Base-by-base conservation (phyloP, 2,888 invertebrate species). In the Globia sparganii region DNA sequence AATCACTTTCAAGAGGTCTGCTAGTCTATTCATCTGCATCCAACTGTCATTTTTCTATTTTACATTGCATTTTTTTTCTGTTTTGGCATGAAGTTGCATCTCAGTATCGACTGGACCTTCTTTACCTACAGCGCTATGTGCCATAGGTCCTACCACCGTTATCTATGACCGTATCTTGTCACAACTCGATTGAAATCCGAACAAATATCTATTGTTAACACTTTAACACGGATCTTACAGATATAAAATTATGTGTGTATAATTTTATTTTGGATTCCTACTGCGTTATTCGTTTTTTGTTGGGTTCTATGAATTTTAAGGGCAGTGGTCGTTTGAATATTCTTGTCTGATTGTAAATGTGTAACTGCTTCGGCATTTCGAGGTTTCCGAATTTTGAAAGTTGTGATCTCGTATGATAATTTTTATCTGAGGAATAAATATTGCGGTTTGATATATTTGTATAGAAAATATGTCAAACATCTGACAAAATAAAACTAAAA, bases 201-300 rank as follows among this genome's bases (percentile, higher is more conserved):
- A 88, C 88, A 91, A 92, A 91, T 86, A 91, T 91, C 90, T 91
- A 91, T 92, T 92, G 93, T 94, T 94, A 92, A 94, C 94, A 93
- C 93, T 91, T 94, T 94, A 92, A 94, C 94, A 93, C 93, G 91
- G 92, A 94, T 93, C 91, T 91, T 87, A 85, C 67, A 89, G 92
- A 92, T 91, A 91, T 88, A 87, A 90, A 86, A 90, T 91, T 93
- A 90, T 91, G 89, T 90, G 90, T 88, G 88, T 90, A 89, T 91
- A 91, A 92, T 92, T 91, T 91, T 91, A 92, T 92, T 88, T 92
- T 90, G 89, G 90, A 88, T 89, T 90, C 92, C 92, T 91, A 92
- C 92, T 92, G 92, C 87, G 92, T 88, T 90, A 90, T 91, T 64
- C 28, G 67, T 77, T 86, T 88, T 87, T 88, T 87, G 78, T 87